Conservation (phyloP, 92 coral and sea anemone species). For the Hydrozoanthus gracilis region DNA sequence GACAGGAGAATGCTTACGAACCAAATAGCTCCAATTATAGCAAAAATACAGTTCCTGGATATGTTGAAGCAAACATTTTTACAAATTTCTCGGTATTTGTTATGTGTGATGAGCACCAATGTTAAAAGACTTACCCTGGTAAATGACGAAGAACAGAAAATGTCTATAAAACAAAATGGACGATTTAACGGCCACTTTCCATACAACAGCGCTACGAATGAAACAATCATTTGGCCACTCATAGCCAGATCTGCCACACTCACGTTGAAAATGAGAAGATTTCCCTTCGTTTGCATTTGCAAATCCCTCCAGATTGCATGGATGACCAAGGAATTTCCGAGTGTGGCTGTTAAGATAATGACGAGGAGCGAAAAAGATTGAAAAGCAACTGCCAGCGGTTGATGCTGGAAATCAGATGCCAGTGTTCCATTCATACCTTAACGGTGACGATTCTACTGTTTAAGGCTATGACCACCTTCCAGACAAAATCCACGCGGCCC, state of each 20-base stretch:
- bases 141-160: neutral
- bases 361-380: slow-evolving; percentile 15
- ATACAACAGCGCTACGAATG: neutral
- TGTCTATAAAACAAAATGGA: neutral
- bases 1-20: neutral
- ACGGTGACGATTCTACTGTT: neutral
- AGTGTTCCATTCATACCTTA: neutral
- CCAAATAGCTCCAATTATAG: slow-evolving; percentile 3
- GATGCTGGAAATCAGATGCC: neutral
- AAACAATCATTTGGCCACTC: slow-evolving; percentile 18
- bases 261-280: slow-evolving; percentile 24
- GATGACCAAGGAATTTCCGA: slow-evolving; percentile 26
- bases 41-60: neutral
- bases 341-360: neutral
- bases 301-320: slow-evolving; percentile 7
- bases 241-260: slow-evolving; percentile 36
- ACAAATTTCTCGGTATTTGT: slow-evolving; percentile 33
- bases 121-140: slow-evolving; percentile 2
- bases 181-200: slow-evolving; percentile 23
- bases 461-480: no score
- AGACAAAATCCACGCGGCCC: no score
- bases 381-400: slow-evolving; percentile 11
- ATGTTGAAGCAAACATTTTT: neutral
- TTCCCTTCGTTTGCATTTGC: slow-evolving; percentile 25
- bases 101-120: neutral